Base-by-base conservation (phyloP, 2,888 invertebrate genomes). In the Hirudinaria manillensis region DNA sequence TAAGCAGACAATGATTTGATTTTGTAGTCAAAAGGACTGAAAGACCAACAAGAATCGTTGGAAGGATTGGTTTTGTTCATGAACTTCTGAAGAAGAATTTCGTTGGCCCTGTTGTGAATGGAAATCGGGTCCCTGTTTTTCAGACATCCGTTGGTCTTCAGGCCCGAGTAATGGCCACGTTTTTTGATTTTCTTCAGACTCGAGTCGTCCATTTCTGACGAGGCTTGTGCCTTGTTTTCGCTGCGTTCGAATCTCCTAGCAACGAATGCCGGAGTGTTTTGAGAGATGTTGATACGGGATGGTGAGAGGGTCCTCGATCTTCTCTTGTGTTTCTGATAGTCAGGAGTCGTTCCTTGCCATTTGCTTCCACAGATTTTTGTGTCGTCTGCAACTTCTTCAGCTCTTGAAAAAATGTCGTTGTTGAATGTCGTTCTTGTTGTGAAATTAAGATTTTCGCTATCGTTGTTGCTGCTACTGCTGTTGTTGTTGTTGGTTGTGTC, bases 401-500 rank as follows among this genome's bases (percentile, higher is more conserved):
- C 16, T 45, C 1, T 45, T 45, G 45, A 45, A 61, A 1, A 61
- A 61, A 21, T 61, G 3, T 61, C 19, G 10, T 61, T 10, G 19
- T 27, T 29, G 3, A 29, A 61, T 61, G 61, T 61, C 16, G 45
- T 45, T 7, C 45, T 61, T 61, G 61, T 21, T 16, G 13, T 13
- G 6, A n/a, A n/a, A 61, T 61, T 16, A 16, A n/a, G 61, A 10
- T 16, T 53, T 53, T 53, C 53, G 53, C 21, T 53, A 53, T 53
- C 21, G 21, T 53, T 53, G 21, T 53, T 53, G 21, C 21, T 53
- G 21, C 21, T 7, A 16, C 13, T 56, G 56, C 13, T 56, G 56
- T 56, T 56, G 56, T 61, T 61, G 61, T 61, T 61, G 61, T 61
- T 61, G 61, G 24, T 61, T 61, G 4, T n/a, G 61, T 61, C 61